A percentile compares a stretch with the other conserved stretches of the same genome.
These are phyloP conservation scores for Luperina nickerlii DNA, from an alignment of 2,888 invertebrate genomes.

Conservation along the genomic window DNA sequence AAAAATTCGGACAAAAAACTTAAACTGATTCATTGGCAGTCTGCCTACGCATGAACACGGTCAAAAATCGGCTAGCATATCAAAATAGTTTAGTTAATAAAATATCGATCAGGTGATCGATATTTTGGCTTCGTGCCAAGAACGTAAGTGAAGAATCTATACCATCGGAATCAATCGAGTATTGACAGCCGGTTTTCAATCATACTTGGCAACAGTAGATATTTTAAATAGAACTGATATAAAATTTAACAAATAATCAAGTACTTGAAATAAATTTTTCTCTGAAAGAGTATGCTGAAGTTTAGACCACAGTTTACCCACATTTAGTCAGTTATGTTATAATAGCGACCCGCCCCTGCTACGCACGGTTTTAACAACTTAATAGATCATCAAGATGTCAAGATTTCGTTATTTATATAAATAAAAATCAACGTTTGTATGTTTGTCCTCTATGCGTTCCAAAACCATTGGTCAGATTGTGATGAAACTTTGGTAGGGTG, in stretches of 20 bases:
- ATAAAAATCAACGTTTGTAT: too few relatives aligned
- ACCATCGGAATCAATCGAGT: conserved; percentile 32
- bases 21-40: conserved; percentile 1
- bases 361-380: too few relatives aligned
- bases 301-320: neutral
- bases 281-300: neutral
- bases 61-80: conserved; percentile 30
- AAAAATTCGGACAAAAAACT: neutral
- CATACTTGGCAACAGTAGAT: conserved; percentile 17
- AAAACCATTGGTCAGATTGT: too few relatives aligned
- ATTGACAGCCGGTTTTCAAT: conserved; percentile 40
- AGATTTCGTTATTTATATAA: too few relatives aligned
- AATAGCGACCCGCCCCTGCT: too few relatives aligned
- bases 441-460: too few relatives aligned
- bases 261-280: neutral
- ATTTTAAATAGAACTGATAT: conserved; percentile 6
- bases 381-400: too few relatives aligned
- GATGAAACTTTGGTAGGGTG: too few relatives aligned
- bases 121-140: conserved; percentile 44
- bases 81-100: conserved; percentile 54
- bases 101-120: conserved; percentile 41
- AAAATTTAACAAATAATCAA: conserved; percentile 23
- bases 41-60: conserved; percentile 12
- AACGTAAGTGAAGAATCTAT: conserved; percentile 22
- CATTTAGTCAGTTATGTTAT: neutral